A percentile compares a stretch with the other conserved stretches of the same genome.
Evolutionary conservation across 2,113 vertebrate species (phyloP).

Genomic region (Diphyllodes magnificus): DNA sequence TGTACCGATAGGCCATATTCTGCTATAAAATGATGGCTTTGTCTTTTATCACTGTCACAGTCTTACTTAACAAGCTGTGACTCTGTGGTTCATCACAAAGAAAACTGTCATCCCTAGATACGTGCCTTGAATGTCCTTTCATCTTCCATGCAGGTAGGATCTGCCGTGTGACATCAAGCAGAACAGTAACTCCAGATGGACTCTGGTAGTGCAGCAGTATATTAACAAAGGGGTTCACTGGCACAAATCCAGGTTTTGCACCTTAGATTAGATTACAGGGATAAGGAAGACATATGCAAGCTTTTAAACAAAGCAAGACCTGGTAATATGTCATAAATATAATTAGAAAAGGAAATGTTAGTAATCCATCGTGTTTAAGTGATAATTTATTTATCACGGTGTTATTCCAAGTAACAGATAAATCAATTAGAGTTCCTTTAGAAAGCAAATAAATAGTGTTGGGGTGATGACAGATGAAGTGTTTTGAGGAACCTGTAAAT

Average conservation of each 20-base stretch:
- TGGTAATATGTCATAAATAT: constrained; percentile 60
- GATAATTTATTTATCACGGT: constrained; percentile 73
- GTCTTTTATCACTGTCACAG: constrained; percentile 79
- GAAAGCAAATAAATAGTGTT: constrained; percentile 7
- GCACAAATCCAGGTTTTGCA: constrained; percentile 48
- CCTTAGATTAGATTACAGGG: constrained; percentile 68
- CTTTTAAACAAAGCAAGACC: constrained; percentile 31
- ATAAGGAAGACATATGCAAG: constrained; percentile 56
- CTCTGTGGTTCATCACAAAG: constrained; percentile 81
- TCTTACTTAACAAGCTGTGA: constrained; percentile 74
- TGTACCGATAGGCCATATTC: constrained; percentile 77
- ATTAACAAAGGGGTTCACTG: constrained; percentile 48
- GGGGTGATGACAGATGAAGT: constrained; percentile 6
- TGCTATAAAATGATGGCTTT: constrained; percentile 69
- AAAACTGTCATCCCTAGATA: constrained; percentile 73
- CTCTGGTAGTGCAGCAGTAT: neutral
- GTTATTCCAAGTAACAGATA: constrained; percentile 66
- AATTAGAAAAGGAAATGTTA: constrained; percentile 63
- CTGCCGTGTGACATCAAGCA: constrained; percentile 68
- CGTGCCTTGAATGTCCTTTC: constrained; percentile 69
- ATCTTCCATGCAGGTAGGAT: constrained; percentile 61
- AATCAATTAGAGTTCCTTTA: constrained; percentile 63
- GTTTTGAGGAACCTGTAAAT: neutral
- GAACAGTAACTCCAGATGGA: constrained; percentile 63
- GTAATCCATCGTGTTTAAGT: constrained; percentile 32